A percentile compares a stretch with the other conserved stretches of the same genome.
Evolutionary conservation across 2,888 invertebrate species (phyloP).

Genomic region (Aethes cnicana): DNA sequence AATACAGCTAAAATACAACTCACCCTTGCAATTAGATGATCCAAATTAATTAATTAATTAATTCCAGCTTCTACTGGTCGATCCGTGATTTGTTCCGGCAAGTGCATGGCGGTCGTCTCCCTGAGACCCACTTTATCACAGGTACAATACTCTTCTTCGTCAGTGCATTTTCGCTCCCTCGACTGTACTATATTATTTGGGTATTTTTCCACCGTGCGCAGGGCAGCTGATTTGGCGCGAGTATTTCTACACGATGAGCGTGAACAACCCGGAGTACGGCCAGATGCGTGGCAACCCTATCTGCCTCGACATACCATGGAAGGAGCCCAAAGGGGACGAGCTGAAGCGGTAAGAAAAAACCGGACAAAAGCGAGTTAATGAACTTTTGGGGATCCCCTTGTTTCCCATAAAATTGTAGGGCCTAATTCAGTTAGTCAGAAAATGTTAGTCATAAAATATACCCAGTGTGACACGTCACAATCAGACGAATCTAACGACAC

Average conservation of each 20-base stretch:
- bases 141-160: conserved; percentile 45
- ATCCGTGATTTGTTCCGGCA: conserved; percentile 84
- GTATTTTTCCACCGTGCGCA: conserved; percentile 57
- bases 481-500: too few relatives aligned
- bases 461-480: too few relatives aligned
- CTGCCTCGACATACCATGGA: conserved; percentile 88
- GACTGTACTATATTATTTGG: too few relatives aligned
- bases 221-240: conserved; percentile 89
- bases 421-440: too few relatives aligned
- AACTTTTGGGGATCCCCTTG: neutral
- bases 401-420: too few relatives aligned
- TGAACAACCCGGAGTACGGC: conserved; percentile 86
- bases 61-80: conserved; percentile 86
- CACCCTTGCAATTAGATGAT: too few relatives aligned
- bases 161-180: too few relatives aligned
- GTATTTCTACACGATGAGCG: conserved; percentile 90
- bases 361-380: conserved; percentile 6
- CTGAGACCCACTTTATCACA: conserved; percentile 64
- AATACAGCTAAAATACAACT: too few relatives aligned
- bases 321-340: conserved; percentile 73
- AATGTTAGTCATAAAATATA: too few relatives aligned
- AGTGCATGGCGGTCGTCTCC: conserved; percentile 74
- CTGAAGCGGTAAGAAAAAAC: conserved; percentile 76
- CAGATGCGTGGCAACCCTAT: conserved; percentile 87
- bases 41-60: too few relatives aligned